phyloP scores from a whole-genome alignment of 2,113 vertebrate species.

The Carollia perspicillata region DNA sequence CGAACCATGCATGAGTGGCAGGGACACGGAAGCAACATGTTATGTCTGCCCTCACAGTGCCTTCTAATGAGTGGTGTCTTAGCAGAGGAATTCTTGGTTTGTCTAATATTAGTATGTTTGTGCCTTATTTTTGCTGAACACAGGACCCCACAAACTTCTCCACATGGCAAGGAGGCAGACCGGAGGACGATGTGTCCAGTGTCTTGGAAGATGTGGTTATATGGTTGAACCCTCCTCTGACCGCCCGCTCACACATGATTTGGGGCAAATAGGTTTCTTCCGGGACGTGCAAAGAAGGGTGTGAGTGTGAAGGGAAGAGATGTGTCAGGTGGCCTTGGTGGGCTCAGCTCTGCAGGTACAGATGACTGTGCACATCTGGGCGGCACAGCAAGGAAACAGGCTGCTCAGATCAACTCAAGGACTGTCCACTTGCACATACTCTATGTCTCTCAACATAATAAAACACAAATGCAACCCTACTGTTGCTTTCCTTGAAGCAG shows the following conservation, averaged over 20 bases:
- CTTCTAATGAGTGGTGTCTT: accelerated
- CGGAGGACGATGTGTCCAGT: accelerated
- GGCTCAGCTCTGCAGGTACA: background rate
- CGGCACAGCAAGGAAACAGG: accelerated
- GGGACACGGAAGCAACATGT: background rate
- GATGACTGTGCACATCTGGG: accelerated
- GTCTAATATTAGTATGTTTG: background rate
- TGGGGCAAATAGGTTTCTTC: too few relatives aligned
- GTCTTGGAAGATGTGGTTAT: background rate
- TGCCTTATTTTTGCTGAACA: background rate
- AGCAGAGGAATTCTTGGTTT: background rate
- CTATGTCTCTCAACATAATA: accelerated
- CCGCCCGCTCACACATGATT: background rate
- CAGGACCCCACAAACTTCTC: background rate
- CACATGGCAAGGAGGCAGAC: accelerated
- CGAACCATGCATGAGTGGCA: background rate
- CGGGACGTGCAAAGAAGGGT: background rate
- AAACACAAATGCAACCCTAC: background rate
- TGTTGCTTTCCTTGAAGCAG: background rate
- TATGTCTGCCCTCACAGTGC: background rate
- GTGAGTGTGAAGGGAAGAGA: background rate
- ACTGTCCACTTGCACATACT: background rate
- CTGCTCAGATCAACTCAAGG: background rate
- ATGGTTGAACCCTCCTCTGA: background rate
- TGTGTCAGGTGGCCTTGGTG: background rate